Base-by-base conservation (phyloP, 2,113 vertebrate species). In the Alexandromys fortis region DNA sequence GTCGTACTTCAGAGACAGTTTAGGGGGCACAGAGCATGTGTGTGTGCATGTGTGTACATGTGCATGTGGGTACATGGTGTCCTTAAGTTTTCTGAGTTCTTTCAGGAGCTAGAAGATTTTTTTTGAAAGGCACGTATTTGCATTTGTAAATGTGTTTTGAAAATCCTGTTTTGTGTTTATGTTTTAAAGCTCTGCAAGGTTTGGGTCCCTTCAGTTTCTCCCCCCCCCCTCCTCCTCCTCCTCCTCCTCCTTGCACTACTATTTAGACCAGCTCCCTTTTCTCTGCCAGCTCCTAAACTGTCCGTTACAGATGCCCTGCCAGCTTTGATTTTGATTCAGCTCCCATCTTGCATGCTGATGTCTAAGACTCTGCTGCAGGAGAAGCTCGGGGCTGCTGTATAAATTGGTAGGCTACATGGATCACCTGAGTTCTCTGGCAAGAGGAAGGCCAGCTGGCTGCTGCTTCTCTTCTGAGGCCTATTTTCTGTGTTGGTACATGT, bases 1-100 rank as follows among this genome's bases (percentile, higher is more conserved):
- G 47, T 3, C 33, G 13, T 76, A 3, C 13, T n/a, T 38, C 16
- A 22, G 11, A 10, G 14, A 21, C 7, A 73, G 1, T 1, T 1
- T 26, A 73, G 9, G 38, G 17, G 30, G 21, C 70, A 73, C 35
- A 38, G n/a, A 10, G 35, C 8, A 13, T 38, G 11, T 45, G 35
- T 19, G 38, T 5, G 0, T 22, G 52, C 35, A 42, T 10, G 22
- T 6, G 58, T 58, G 19, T 58, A 58, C 9, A 19, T 21, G 65
- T 28, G 0, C 58, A n/a, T 9, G 9, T 49, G 45, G 5, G 9
- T 9, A 17, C 49, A 16, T 21, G 2, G 38, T 21, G 38, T 33
- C 49, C 38, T 22, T 82, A 26, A 7, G 42, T 17, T 72, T 82
- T 22, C 72, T 61, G 33, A 77, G 33, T 77, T 11, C 5, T n/a